phyloP scores from a whole-genome alignment of 2,113 vertebrate species.

The Cinclus mexicanus region DNA sequence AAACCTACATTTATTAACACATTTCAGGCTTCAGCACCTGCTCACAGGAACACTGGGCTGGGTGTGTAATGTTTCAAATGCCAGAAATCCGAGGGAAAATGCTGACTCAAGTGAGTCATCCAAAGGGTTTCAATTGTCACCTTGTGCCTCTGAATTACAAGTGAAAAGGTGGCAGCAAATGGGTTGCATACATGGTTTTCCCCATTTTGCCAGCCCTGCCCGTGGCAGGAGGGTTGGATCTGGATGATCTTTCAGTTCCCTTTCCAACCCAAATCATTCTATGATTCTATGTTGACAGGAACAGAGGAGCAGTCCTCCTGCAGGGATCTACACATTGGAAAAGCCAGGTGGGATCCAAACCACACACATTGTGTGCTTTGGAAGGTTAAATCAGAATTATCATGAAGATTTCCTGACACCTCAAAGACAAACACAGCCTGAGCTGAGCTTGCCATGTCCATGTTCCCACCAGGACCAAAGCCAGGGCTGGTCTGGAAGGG shows the following conservation, averaged over 20 bases:
- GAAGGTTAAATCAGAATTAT: neutral
- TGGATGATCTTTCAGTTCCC: neutral
- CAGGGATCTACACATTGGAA: rapidly evolving
- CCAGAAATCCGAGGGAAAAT: neutral
- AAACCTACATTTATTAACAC: neutral
- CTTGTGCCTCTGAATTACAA: neutral
- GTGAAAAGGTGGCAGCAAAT: neutral
- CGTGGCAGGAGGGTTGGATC: neutral
- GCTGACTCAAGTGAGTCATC: neutral
- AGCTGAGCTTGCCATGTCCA: rapidly evolving
- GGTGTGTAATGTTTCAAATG: neutral
- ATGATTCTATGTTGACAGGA: neutral
- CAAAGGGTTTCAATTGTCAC: neutral
- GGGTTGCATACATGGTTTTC: neutral
- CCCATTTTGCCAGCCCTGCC: neutral
- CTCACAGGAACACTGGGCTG: neutral
- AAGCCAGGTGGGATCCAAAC: neutral
- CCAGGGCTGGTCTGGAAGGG: neutral
- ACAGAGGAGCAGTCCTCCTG: neutral
- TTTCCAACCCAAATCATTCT: neutral
- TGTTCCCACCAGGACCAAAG: neutral
- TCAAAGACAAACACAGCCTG: neutral
- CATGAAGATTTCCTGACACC: neutral
- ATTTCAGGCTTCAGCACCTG: neutral
- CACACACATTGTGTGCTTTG: neutral